These are phyloP conservation scores for Gandaritis pyraliata DNA, from an alignment of 2,888 invertebrate genomes.

Conservation along the genomic window DNA sequence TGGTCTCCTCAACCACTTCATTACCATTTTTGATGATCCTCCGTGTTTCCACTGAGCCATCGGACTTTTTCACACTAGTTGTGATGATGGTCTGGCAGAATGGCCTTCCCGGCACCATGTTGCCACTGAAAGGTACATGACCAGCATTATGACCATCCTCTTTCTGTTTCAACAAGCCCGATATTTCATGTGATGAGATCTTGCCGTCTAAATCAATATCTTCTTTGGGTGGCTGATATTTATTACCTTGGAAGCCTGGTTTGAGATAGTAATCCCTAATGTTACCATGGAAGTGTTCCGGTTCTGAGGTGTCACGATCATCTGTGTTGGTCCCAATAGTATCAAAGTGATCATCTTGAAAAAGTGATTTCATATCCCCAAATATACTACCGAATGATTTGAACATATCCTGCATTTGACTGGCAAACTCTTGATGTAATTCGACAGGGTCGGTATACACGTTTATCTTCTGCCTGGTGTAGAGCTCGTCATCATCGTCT, in stretches of 20 bases:
- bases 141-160: constrained; percentile 47
- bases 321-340: constrained; percentile 27
- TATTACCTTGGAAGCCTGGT: constrained; percentile 66
- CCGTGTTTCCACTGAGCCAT: constrained; percentile 72
- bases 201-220: constrained; percentile 76
- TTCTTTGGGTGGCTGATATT: constrained; percentile 54
- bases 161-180: constrained; percentile 68
- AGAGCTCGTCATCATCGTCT: constrained; percentile 75
- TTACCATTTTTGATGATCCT: constrained; percentile 74
- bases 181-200: constrained; percentile 74
- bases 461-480: constrained; percentile 60
- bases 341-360: constrained; percentile 52
- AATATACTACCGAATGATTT: constrained; percentile 68
- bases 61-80: constrained; percentile 72
- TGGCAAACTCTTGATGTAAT: constrained; percentile 64
- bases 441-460: constrained; percentile 53
- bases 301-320: constrained; percentile 35
- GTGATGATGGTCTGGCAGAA: constrained; percentile 77
- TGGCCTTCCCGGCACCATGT: constrained; percentile 64
- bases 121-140: constrained; percentile 58
- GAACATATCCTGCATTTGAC: constrained; percentile 72
- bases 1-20: constrained; percentile 71
- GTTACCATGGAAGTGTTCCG: constrained; percentile 56
- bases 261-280: constrained; percentile 76
- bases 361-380: constrained; percentile 66